Percentiles rank a stretch among this genome's conserved stretches.
These are phyloP conservation scores for Aptenodytes forsteri DNA, from an alignment of 2,113 vertebrate genomes.

Conservation along the genomic window DNA sequence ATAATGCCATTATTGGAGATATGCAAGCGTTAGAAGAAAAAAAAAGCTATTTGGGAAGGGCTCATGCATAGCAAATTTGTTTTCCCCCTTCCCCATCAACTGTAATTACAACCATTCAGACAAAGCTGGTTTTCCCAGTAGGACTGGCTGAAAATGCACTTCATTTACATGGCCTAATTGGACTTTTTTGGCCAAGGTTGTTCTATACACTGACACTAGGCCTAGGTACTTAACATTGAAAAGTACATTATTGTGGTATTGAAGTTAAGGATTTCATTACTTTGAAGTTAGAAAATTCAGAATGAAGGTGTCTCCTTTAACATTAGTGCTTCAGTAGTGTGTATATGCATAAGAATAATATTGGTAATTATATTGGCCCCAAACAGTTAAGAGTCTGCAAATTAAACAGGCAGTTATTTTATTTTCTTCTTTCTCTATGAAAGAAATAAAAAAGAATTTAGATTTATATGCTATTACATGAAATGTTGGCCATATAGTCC, in stretches of 20 bases:
- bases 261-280: constrained; percentile 50
- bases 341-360: constrained; percentile 30
- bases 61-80: constrained; percentile 56
- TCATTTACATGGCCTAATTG: constrained; percentile 69
- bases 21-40: background rate
- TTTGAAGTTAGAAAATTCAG: constrained; percentile 50
- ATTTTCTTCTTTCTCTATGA: background rate
- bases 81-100: constrained; percentile 54
- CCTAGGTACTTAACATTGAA: constrained; percentile 47
- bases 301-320: constrained; percentile 33
- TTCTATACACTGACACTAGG: constrained; percentile 36
- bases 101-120: constrained; percentile 62
- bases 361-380: background rate
- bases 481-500: background rate
- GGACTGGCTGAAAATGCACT: constrained; percentile 37
- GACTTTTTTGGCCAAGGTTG: constrained; percentile 59
- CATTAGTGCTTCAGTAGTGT: background rate
- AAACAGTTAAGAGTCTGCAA: constrained; percentile 18
- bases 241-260: constrained; percentile 45
- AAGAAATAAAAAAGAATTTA: background rate
- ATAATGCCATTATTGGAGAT: background rate
- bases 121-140: constrained; percentile 70
- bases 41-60: constrained; percentile 49
- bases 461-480: background rate
- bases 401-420: background rate